Evolutionary conservation across 2,797 vertebrate genomes (phyloP), one percentile per base, ranked within the genome.

Genomic region (Malurus leucopterus): DNA sequence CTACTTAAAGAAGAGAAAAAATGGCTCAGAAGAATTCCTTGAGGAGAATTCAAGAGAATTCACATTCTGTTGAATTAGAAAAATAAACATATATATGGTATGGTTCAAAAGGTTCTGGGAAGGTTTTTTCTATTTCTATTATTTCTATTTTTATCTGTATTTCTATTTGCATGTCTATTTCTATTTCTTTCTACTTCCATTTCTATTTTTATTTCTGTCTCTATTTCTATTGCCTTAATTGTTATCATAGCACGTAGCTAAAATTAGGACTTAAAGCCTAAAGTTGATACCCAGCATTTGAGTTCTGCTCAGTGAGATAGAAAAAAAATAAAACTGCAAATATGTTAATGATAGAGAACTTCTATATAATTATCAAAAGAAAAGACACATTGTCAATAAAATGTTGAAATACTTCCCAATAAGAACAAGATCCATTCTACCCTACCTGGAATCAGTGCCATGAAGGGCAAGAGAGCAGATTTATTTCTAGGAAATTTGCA

Each of bases 11-110:
- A 79, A 72, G 14, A 69, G 11, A n/a, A 47, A 44, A 67, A 69
- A 68, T 61, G 8, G 0, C 3, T 61, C 14, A 47, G 8, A 10
- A 21, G 14, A 69, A 40, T 55, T 81, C 34, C 3, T 55, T 62
- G 14, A 32, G 13, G 11, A 21, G 5, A 23, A 23, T 34, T 69
- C 30, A 46, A 21, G 13, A 23, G 50, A 57, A 49, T 30, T 62
- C 9, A 26, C 70, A 8, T 64, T 83, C 29, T 36, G 1, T 5
- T 44, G 40, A 62, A 51, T 34, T 19, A 63, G 26, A 2, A 72
- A 51, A 88, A 72, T 2, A 53, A 76, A 27, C 0, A 0, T 30
- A 4, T 18, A 16, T 26, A 12, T 38, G 4, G 0, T 23, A 64
- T 23, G 11, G 6, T 6, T 85, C 15, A 71, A 77, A 71, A 9